Percentiles rank a stretch among this genome's conserved stretches.
These are phyloP conservation scores for Tetrao urogallus DNA, from an alignment of 2,113 vertebrate species.

Conservation along the genomic window DNA sequence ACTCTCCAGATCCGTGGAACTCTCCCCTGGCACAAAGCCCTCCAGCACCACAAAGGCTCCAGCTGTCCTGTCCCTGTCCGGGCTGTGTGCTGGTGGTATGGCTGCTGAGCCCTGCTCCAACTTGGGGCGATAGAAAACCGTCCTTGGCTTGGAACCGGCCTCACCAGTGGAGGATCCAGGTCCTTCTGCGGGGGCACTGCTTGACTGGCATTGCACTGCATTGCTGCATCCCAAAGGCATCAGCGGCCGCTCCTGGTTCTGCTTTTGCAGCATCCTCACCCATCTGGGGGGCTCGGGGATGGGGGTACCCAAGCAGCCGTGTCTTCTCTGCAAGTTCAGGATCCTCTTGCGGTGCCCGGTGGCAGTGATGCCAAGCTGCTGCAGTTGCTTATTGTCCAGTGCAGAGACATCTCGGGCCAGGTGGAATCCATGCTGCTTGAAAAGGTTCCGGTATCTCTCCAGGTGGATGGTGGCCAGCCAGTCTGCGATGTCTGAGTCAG, in stretches of 20 bases:
- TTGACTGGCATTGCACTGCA: rapidly evolving
- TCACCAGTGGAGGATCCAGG: conserved; percentile 18
- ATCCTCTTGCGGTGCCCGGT: conserved; percentile 97
- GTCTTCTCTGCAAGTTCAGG: conserved; percentile 81
- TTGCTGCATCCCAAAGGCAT: not conserved
- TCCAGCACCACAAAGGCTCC: conserved; percentile 73
- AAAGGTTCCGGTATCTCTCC: conserved; percentile 88
- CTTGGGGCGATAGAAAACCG: conserved; percentile 85
- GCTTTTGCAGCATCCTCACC: conserved; percentile 23
- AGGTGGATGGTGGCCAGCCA: conserved; percentile 89
- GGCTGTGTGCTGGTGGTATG: not conserved
- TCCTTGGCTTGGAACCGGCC: conserved; percentile 93
- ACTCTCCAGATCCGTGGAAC: conserved; percentile 47
- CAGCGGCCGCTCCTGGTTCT: not conserved
- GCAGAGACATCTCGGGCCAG: conserved; percentile 79
- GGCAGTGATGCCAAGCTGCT: conserved; percentile 87
- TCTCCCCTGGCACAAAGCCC: conserved; percentile 62
- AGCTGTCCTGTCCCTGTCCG: conserved; percentile 27
- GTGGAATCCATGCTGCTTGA: conserved; percentile 84
- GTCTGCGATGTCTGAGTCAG: conserved; percentile 82
- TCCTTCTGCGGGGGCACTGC: not conserved
- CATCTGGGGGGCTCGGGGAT: not conserved
- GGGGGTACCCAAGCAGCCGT: not conserved
- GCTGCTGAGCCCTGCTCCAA: not conserved
- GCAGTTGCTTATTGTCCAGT: conserved; percentile 83